These are phyloP conservation scores for Glaucopsyche alexis DNA, from an alignment of 2,888 invertebrate species.

Conservation along the genomic window DNA sequence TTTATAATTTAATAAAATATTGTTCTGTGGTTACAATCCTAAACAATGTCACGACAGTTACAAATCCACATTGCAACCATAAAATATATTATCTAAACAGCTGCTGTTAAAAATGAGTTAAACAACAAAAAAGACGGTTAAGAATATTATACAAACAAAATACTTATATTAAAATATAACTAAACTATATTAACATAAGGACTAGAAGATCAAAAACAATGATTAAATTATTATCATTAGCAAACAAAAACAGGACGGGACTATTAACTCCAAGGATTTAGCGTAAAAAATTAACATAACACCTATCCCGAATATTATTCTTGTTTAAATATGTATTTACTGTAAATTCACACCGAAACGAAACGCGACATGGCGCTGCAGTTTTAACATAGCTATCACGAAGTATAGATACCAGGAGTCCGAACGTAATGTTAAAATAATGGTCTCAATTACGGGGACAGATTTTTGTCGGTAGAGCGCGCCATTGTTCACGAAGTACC, in stretches of 20 bases:
- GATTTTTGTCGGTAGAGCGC: too few relatives aligned
- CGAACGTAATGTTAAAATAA: too few relatives aligned
- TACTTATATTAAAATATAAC: conserved; percentile 41
- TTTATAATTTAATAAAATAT: background rate
- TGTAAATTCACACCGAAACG: too few relatives aligned
- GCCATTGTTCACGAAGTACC: too few relatives aligned
- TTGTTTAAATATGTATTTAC: too few relatives aligned
- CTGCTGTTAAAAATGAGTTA: background rate
- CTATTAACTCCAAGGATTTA: background rate
- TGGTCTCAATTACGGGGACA: too few relatives aligned
- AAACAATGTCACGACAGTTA: background rate
- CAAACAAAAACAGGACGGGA: conserved; percentile 15
- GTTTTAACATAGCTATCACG: too few relatives aligned
- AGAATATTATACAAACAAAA: conserved; percentile 7
- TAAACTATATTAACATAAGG: conserved; percentile 48
- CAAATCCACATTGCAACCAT: background rate
- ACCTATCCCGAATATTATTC: background rate
- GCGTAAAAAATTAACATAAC: background rate
- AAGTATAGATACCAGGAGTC: too few relatives aligned
- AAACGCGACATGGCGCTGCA: too few relatives aligned
- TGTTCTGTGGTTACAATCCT: background rate
- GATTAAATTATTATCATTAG: background rate
- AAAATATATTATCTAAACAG: background rate
- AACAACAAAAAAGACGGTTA: conserved; percentile 17
- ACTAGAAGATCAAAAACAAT: conserved; percentile 63